phyloP scores from a whole-genome alignment of 2,113 vertebrate species.

The cattle (Bos taurus) region ARS-UCD2.0 NC_037351.1:10962001-10962500 shows the following conservation, averaged over 20 bases:
- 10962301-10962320: background rate
- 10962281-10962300: background rate
- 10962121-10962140: background rate
- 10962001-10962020: background rate
- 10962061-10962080: background rate
- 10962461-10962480: background rate
- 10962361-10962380: background rate
- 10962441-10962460: background rate
- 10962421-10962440: background rate
- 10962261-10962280: conserved; percentile 3
- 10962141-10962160: background rate
- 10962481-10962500: background rate
- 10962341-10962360: background rate
- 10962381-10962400: background rate
- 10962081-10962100: background rate
- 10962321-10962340: background rate
- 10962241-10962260: background rate
- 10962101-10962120: background rate
- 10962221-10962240: conserved; percentile 25
- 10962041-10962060: background rate
- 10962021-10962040: background rate
- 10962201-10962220: conserved; percentile 39
- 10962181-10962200: background rate
- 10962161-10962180: background rate
- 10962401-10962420: background rate